Evolutionary conservation across 2,888 invertebrate species (phyloP).

Genomic region (Rhamnusium bicolor): DNA sequence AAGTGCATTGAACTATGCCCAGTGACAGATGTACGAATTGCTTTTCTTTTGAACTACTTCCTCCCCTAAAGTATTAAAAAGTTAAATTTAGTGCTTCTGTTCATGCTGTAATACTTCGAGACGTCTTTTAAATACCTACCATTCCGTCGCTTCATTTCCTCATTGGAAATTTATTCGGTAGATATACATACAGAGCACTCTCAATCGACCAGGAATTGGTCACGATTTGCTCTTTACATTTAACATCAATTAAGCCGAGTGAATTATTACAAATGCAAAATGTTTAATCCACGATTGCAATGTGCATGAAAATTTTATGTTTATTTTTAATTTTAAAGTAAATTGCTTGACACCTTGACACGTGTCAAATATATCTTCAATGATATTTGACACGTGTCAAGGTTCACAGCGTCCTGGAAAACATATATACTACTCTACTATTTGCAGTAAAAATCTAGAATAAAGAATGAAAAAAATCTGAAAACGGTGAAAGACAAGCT

Average conservation of each 20-base stretch:
- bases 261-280: no score
- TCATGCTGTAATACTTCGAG: background rate
- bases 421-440: no score
- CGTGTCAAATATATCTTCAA: no score
- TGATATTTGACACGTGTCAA: no score
- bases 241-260: background rate
- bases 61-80: constrained; percentile 25
- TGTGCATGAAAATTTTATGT: no score
- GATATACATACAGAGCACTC: background rate
- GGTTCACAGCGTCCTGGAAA: no score
- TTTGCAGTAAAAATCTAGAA: no score
- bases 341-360: no score
- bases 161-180: constrained; percentile 4
- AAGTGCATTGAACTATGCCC: constrained; percentile 38
- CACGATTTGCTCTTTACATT: background rate
- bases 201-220: background rate
- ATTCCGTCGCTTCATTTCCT: background rate
- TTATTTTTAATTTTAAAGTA: no score
- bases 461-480: no score
- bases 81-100: constrained; percentile 32
- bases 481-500: no score
- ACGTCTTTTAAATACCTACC: constrained; percentile 3
- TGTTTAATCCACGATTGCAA: no score
- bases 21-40: constrained; percentile 42
- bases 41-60: constrained; percentile 28